These are phyloP conservation scores for Pharmacophagus antenor DNA, from an alignment of 2,888 invertebrate species.

Conservation along the genomic window DNA sequence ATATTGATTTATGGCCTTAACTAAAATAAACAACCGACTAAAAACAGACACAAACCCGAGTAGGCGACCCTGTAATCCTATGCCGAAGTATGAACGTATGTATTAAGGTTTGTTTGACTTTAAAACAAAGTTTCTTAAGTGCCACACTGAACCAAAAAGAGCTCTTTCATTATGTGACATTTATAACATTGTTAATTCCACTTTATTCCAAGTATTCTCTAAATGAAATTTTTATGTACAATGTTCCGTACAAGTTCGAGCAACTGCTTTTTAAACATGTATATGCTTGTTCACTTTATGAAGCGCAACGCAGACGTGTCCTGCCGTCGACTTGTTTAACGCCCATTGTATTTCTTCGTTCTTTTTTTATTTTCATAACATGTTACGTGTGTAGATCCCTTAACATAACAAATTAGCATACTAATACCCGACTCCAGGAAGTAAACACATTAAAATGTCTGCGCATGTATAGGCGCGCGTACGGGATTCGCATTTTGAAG, in stretches of 20 bases:
- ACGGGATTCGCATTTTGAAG: constrained; percentile 23
- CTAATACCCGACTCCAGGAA: constrained; percentile 27
- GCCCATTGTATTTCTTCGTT: constrained; percentile 10
- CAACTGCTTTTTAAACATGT: not conserved
- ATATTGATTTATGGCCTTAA: constrained; percentile 10
- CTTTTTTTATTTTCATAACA: constrained; percentile 16
- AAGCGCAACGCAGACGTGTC: not conserved
- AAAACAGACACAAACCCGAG: not conserved
- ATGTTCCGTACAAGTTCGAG: not conserved
- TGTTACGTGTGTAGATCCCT: constrained; percentile 25
- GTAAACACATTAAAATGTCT: constrained; percentile 27
- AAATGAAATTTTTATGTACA: not conserved
- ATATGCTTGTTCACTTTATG: not conserved
- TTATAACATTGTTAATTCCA: too few species aligned
- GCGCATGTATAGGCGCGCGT: constrained; percentile 15
- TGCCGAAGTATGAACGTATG: constrained; percentile 4
- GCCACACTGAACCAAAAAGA: constrained; percentile 3
- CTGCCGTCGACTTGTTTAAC: constrained; percentile 7
- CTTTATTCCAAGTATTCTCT: too few species aligned
- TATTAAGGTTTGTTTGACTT: constrained; percentile 26
- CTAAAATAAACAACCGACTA: constrained; percentile 4
- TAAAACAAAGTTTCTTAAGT: constrained; percentile 15
- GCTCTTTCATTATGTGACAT: too few species aligned
- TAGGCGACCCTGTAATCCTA: constrained; percentile 3
- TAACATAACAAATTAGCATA: constrained; percentile 24